Evolutionary conservation across 2,888 invertebrate species (phyloP).

Genomic region (Nineta flava): DNA sequence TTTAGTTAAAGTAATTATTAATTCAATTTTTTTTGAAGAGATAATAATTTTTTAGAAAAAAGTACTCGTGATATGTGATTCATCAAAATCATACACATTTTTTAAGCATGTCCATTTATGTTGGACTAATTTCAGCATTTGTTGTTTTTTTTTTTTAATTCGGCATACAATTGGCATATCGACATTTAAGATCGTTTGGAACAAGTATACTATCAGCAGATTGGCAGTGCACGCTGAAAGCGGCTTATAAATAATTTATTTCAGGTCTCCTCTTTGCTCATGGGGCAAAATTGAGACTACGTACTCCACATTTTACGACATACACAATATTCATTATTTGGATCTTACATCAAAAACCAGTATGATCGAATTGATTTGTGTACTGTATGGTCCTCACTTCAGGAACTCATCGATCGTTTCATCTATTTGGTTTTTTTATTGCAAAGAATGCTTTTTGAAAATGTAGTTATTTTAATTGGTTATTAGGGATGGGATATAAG

Average conservation of each 20-base stretch:
- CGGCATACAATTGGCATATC: constrained; percentile 10
- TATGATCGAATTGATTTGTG: too few species aligned
- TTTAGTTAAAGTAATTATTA: too few species aligned
- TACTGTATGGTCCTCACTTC: not conserved
- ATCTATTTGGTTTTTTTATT: not conserved
- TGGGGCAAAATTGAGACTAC: constrained; percentile 53
- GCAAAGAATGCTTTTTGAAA: not conserved
- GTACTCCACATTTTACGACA: not conserved
- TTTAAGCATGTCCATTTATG: not conserved
- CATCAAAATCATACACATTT: constrained; percentile 2
- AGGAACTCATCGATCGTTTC: not conserved
- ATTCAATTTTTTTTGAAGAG: too few species aligned
- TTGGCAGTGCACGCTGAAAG: constrained; percentile 4
- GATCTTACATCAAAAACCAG: too few species aligned
- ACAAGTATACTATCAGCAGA: not conserved
- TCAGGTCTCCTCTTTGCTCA: constrained; percentile 85
- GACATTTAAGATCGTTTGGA: constrained; percentile 8
- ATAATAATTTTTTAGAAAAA: too few species aligned
- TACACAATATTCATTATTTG: too few species aligned
- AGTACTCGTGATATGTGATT: not conserved
- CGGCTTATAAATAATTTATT: constrained; percentile 28
- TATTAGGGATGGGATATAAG: not conserved
- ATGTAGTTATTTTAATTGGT: not conserved
- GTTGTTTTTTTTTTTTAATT: not conserved
- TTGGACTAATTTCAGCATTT: constrained; percentile 1